Evolutionary conservation across 2,888 invertebrate species (phyloP).

Genomic region (Hetaerina titia): DNA sequence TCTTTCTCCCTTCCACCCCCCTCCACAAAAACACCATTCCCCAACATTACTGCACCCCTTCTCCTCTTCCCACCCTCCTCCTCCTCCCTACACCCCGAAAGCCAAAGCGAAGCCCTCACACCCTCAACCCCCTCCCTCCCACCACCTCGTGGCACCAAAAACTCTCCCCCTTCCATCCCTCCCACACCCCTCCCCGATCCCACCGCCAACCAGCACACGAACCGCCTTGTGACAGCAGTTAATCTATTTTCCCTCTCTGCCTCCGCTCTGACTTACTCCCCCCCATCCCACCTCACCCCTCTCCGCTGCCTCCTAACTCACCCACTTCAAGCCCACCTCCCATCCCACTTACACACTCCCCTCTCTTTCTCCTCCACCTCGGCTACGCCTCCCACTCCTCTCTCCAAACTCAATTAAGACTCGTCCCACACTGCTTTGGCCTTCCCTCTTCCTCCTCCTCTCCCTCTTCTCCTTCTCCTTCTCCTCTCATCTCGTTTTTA

Average conservation of each 20-base stretch:
- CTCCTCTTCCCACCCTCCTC: not conserved
- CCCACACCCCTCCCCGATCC: conserved; percentile 32
- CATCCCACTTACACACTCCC: not conserved
- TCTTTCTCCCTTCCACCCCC: not conserved
- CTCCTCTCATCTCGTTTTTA: not conserved
- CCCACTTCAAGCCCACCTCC: not conserved
- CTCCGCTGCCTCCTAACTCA: not conserved
- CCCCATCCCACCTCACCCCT: not conserved
- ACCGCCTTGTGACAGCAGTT: conserved; percentile 66
- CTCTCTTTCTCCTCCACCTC: not conserved
- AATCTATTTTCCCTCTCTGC: conserved; percentile 55
- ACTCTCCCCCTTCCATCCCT: conserved; percentile 20
- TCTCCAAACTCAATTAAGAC: conserved; percentile 6
- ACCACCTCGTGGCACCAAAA: not conserved
- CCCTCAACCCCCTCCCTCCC: conserved; percentile 17
- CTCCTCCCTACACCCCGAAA: conserved; percentile 5
- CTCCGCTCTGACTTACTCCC: not conserved
- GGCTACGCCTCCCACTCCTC: not conserved
- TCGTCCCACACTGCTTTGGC: not conserved
- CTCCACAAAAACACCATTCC: conserved; percentile 9
- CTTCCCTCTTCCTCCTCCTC: not conserved
- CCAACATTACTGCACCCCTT: not conserved
- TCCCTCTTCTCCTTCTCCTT: not conserved
- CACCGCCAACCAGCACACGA: conserved; percentile 61
- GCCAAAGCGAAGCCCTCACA: conserved; percentile 36